Evolutionary conservation across 2,888 invertebrate genomes (phyloP), one percentile per base, ranked within the genome.

Genomic region (Ochlodes sylvanus): DNA sequence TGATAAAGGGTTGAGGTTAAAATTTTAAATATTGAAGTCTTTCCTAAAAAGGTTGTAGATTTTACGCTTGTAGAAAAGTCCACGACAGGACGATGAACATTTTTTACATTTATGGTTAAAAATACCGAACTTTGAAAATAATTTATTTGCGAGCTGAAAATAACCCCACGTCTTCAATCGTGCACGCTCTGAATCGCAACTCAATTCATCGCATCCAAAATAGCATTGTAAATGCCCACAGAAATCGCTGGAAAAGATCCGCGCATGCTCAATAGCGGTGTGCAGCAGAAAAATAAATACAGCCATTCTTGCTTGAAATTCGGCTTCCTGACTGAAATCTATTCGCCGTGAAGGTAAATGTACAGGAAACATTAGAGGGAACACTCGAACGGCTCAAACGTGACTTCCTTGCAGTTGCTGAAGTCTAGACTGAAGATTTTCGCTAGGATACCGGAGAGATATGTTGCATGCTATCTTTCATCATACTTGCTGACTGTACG

Each of bases 371-470:
- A 54, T 63, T 63, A 63, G 54, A 54, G 54, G 6, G 14, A 52
- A 44, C 44, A 38, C 63, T 63, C 52, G 63, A 63, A 55, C 32
- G 38, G 55, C 42, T 21, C 27, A 52, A 7, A 55, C 63, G 63
- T 63, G 63, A 63, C 63, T 63, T 63, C 63, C 63, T 55, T 44
- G 38, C 41, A 12, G 42, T 58, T 58, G 17, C 17, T 58, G 42
- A 27, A 42, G 58, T 58, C 58, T 58, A 58, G 58, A 58, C 58
- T 58, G 57, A 19, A 57, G 50, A 50, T 50, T 50, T 50, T 50
- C 50, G 7, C 50, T 19, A 50, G 19, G 50, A 50, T 50, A 50
- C 50, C 2, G 12, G 4, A 19, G 2, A 50, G 50, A 50, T 50
- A 50, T 17, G 50, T 50, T 50, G 19, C 50, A 19, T 12, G 50